A percentile compares a stretch with the other conserved stretches of the same genome.
These are phyloP conservation scores for Oscarella lobularis DNA, from an alignment of 37 sponge, comb jelly and placozoan species.

Conservation along the genomic window DNA sequence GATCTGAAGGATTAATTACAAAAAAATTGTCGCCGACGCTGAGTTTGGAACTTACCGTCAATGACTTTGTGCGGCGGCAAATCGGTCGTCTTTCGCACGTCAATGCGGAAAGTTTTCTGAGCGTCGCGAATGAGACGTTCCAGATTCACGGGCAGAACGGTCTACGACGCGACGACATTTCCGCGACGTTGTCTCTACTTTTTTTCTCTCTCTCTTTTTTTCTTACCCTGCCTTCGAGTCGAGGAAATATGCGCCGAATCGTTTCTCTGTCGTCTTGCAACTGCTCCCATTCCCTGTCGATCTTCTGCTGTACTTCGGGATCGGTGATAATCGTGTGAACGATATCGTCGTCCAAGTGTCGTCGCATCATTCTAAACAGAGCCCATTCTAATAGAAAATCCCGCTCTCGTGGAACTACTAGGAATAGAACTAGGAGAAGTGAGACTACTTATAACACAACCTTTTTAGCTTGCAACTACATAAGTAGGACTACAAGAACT, in stretches of 20 bases:
- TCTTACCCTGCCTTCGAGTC: constrained; percentile 62
- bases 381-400: too few species aligned
- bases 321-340: constrained; percentile 57
- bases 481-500: too few species aligned
- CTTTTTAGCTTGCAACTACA: neutral
- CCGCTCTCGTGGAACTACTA: too few species aligned
- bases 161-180: neutral
- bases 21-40: neutral
- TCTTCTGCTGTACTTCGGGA: constrained; percentile 41
- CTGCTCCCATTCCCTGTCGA: constrained; percentile 73
- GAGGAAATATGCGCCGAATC: constrained; percentile 76
- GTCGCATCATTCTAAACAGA: constrained; percentile 38
- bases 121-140: constrained; percentile 91
- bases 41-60: constrained; percentile 15
- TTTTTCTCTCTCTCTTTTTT: neutral
- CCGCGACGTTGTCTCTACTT: neutral
- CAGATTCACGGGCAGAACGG: constrained; percentile 67
- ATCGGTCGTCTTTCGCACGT: constrained; percentile 56
- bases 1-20: constrained; percentile 24
- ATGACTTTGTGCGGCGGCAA: constrained; percentile 86
- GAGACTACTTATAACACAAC: neutral
- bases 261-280: constrained; percentile 70
- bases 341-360: constrained; percentile 60
- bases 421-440: too few species aligned
- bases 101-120: constrained; percentile 88